A percentile compares a stretch with the other conserved stretches of the same genome.
Evolutionary conservation across 2,797 vertebrate genomes (phyloP).

Genomic region (Setipinna tenuifilis): DNA sequence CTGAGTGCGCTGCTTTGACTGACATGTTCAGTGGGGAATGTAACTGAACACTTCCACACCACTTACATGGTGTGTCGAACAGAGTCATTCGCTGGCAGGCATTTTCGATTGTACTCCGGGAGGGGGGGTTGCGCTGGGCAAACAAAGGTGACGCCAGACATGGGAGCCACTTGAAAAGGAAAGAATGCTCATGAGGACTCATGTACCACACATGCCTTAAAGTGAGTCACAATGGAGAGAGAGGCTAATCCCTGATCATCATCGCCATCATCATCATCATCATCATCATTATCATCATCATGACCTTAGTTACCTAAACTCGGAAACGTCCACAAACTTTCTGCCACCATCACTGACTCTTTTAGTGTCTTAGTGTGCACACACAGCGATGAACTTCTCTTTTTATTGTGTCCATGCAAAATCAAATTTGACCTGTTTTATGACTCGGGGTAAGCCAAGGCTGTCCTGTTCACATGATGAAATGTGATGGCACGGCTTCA

Average conservation of each 20-base stretch:
- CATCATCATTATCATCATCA: too few relatives aligned
- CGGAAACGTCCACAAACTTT: too few relatives aligned
- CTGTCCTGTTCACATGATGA: neutral
- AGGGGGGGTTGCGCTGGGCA: neutral
- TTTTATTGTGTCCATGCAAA: neutral
- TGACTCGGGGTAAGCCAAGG: neutral
- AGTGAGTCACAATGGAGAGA: too few relatives aligned
- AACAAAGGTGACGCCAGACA: slow-evolving; percentile 33
- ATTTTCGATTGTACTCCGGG: slow-evolving; percentile 40
- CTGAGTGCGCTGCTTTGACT: neutral
- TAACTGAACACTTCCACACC: slow-evolving; percentile 34
- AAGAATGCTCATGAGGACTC: too few relatives aligned
- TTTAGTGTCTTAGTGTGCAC: too few relatives aligned
- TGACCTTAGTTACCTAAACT: too few relatives aligned
- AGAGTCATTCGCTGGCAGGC: slow-evolving; percentile 23
- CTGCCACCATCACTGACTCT: too few relatives aligned
- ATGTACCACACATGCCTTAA: too few relatives aligned
- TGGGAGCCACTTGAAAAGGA: neutral
- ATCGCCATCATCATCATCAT: too few relatives aligned
- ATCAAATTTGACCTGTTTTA: neutral
- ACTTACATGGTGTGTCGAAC: slow-evolving; percentile 14
- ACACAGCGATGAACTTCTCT: neutral
- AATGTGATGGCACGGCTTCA: neutral
- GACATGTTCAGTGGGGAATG: slow-evolving; percentile 24
- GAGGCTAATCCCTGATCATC: too few relatives aligned